Base-by-base conservation (phyloP, 2,113 vertebrate species). In the Pomatorhinus ruficollis region DNA sequence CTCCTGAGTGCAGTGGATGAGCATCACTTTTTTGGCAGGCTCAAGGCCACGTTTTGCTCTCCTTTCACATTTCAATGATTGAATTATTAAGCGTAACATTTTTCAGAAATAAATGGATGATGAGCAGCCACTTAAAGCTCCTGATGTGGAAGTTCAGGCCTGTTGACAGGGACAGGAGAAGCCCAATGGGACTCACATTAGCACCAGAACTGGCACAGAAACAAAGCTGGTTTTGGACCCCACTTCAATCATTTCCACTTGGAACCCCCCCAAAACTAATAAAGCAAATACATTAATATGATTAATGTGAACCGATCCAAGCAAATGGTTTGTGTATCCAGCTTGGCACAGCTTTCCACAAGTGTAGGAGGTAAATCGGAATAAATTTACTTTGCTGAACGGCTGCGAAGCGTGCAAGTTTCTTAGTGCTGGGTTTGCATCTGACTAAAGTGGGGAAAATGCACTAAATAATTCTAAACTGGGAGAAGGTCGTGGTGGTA, bases 231-330 rank as follows among this genome's bases (percentile, higher is more conserved):
- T 95, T 97, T 98, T 97, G 97, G 97, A 97, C 87, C 68, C 31
- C 74, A 97, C 98, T 98, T 98, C 97, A 98, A 97, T 97, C 50
- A 45, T 80, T 98, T 98, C 93, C 89, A 95, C 91, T 97, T 97
- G 96, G 97, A 98, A 97, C 22, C 17, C 82, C 81, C 96, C 95
- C 97, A 98, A 97, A 97, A 90, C 95, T 95, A 97, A 97, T 95
- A 97, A 95, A 97, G 95, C 80, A 98, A 97, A 98, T 94, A 94
- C 17, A 53, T 98, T 91, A 97, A 97, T 94, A 94, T 87, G 91
- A 98, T 97, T 96, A 96, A 35, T 80, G 85, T 91, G 87, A 97
- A 98, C 97, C 96, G 94, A 95, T 95, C 96, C 95, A 96, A 97
- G 97, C 98, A 98, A 97, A 96, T 69, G 90, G 87, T 94, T 95